A percentile compares a stretch with the other conserved stretches of the same genome.
phyloP scores from a whole-genome alignment of 2,797 vertebrate genomes.

The Limosa lapponica region DNA sequence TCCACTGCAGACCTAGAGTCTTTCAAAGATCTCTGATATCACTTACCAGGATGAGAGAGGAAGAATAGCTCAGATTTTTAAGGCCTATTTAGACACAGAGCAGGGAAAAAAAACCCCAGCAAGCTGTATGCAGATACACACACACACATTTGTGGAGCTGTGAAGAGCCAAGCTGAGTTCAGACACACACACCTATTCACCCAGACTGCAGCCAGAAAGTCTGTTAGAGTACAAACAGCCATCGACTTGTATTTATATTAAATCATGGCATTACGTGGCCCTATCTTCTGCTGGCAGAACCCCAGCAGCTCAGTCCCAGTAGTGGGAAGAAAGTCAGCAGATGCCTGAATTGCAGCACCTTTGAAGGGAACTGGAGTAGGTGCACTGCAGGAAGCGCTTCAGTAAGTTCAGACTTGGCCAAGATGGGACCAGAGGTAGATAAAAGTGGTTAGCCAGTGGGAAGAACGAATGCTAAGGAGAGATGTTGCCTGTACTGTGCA shows the following conservation, averaged over 20 bases:
- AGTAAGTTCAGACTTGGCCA: not conserved
- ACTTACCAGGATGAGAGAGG: not conserved
- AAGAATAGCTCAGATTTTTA: not conserved
- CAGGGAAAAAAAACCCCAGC: not conserved
- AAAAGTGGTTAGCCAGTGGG: rapidly evolving
- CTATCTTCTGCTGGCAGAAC: not conserved
- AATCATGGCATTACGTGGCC: not conserved
- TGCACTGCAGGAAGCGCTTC: not conserved
- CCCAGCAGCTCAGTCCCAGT: not conserved
- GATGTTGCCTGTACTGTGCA: not conserved
- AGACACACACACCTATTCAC: not conserved
- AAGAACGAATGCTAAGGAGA: not conserved
- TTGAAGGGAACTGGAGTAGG: not conserved
- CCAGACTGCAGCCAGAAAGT: not conserved
- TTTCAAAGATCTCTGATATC: not conserved
- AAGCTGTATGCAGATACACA: not conserved
- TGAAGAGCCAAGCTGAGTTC: not conserved
- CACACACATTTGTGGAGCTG: not conserved
- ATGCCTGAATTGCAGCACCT: not conserved
- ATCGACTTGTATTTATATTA: rapidly evolving
- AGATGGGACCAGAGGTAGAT: not conserved
- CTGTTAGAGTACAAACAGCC: not conserved
- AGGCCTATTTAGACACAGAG: not conserved
- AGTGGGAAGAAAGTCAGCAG: not conserved
- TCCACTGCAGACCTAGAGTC: not conserved